These are phyloP conservation scores for Mimas tiliae DNA, from an alignment of 2,888 invertebrate genomes.

Conservation along the genomic window DNA sequence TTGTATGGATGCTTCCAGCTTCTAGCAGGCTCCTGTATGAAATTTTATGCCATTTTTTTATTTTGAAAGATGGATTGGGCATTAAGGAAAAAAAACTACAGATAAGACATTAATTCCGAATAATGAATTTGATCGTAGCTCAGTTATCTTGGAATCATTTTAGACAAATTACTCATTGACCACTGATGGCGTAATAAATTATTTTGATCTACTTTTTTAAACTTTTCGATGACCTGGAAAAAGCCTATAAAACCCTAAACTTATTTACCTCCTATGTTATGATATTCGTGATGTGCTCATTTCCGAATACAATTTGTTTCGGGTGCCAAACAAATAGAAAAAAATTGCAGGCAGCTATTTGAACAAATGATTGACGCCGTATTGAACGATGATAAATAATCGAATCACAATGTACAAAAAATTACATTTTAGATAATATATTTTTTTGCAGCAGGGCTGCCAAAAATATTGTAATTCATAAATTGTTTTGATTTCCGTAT, in stretches of 20 bases:
- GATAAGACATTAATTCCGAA: too few species aligned
- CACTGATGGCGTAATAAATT: background rate
- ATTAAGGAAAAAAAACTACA: too few species aligned
- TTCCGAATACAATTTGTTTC: constrained; percentile 5
- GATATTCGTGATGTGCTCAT: background rate
- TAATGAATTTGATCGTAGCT: too few species aligned
- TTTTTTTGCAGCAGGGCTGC: background rate
- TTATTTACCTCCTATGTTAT: background rate
- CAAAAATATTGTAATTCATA: background rate
- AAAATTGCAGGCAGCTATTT: background rate
- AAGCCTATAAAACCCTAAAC: background rate
- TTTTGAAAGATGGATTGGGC: too few species aligned
- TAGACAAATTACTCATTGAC: background rate
- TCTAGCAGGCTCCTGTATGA: background rate
- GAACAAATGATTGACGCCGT: constrained; percentile 2
- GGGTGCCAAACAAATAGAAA: background rate
- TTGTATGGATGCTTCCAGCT: background rate
- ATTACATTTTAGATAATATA: background rate
- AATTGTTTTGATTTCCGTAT: too few species aligned
- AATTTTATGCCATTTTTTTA: background rate
- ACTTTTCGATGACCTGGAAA: background rate
- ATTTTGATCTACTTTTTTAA: background rate
- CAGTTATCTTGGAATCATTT: background rate
- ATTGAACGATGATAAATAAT: constrained; percentile 15
- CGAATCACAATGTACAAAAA: constrained; percentile 5